These are phyloP conservation scores for Mugil cephalus DNA, from an alignment of 2,113 vertebrate genomes.

Conservation along the genomic window DNA sequence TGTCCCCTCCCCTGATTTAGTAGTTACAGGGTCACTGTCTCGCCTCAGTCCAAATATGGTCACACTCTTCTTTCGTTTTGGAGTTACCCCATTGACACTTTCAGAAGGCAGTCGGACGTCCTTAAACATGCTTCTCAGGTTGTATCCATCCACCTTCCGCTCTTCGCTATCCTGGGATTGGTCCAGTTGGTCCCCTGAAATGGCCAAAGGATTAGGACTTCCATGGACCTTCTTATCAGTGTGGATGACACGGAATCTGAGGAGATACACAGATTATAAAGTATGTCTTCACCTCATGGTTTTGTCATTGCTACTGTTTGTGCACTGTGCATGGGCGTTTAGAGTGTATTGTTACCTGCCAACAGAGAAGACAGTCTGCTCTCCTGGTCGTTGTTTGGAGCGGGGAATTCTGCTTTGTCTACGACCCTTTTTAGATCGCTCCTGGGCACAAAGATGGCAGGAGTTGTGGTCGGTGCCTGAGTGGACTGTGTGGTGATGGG, in stretches of 20 bases:
- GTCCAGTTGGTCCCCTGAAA: slow-evolving; percentile 68
- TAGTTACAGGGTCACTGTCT: slow-evolving; percentile 60
- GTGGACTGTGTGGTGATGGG: slow-evolving; percentile 94
- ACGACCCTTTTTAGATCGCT: slow-evolving; percentile 84
- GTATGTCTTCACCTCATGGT: neutral
- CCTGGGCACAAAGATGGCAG: slow-evolving; percentile 91
- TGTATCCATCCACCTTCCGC: slow-evolving; percentile 65
- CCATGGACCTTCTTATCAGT: slow-evolving; percentile 89
- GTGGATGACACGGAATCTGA: slow-evolving; percentile 93
- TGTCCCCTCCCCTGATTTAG: slow-evolving; percentile 41
- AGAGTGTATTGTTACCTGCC: slow-evolving; percentile 86
- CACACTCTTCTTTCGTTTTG: slow-evolving; percentile 67
- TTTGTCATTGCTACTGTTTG: neutral
- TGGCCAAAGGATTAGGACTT: slow-evolving; percentile 68
- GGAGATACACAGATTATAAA: neutral
- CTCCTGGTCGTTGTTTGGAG: slow-evolving; percentile 85
- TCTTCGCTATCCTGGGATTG: slow-evolving; percentile 77
- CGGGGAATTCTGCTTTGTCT: slow-evolving; percentile 86
- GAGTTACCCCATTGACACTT: slow-evolving; percentile 48
- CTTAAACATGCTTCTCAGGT: slow-evolving; percentile 82
- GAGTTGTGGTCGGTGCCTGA: slow-evolving; percentile 88
- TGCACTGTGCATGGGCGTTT: neutral
- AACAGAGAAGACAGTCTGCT: slow-evolving; percentile 95
- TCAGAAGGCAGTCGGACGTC: slow-evolving; percentile 55
- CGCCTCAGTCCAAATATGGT: slow-evolving; percentile 66